Base-by-base conservation (phyloP, 2,113 vertebrate genomes). In the Arenaria interpres region DNA sequence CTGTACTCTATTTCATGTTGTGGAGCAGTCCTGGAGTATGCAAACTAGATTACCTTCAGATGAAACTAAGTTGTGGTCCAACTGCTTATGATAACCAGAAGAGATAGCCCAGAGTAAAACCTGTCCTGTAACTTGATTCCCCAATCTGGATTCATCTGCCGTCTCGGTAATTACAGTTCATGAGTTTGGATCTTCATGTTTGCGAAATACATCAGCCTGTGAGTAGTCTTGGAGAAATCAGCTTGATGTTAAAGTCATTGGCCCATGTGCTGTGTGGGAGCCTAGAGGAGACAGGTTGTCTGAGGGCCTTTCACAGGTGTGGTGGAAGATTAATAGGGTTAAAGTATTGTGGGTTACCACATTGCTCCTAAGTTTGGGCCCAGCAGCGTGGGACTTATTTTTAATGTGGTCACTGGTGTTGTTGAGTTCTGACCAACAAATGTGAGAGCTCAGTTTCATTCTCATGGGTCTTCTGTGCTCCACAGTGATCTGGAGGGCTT, bases 21-120 rank as follows among this genome's bases (percentile, higher is more conserved):
- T 51, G 77, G 51, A 91, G 45, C 69, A 77, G 57, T 73, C 35
- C 15, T 64, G 56, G 25, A 67, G 12, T 59, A 89, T 93, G 84
- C 85, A 82, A 92, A 91, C 17, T 64, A 33, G 18, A 14, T 53
- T 91, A 59, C 33, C 56, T 89, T 85, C 66, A 60, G 43, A 43
- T 91, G 93, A 91, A 96, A 87, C 48, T 54, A 59, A 37, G 9
- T 25, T 73, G 43, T 88, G 48, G 45, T 45, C 68, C 67, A 80
- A n/a, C 67, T 73, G 43, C 33, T 87, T 89, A 15, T 53, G 87
- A 91, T 91, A 97, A 69, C 35, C 33, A 76, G 78, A 79, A 68
- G 77, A 92, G 91, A 94, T 51, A 94, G 48, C 13, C n/a, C 22
- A 37, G 79, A 62, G 69, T 69, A 60, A 95, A 95, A 95, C 91